Percentiles rank a stretch among this genome's conserved stretches.
phyloP scores from a whole-genome alignment of 2,888 invertebrate genomes.

The Catotricha subobsoleta region DNA sequence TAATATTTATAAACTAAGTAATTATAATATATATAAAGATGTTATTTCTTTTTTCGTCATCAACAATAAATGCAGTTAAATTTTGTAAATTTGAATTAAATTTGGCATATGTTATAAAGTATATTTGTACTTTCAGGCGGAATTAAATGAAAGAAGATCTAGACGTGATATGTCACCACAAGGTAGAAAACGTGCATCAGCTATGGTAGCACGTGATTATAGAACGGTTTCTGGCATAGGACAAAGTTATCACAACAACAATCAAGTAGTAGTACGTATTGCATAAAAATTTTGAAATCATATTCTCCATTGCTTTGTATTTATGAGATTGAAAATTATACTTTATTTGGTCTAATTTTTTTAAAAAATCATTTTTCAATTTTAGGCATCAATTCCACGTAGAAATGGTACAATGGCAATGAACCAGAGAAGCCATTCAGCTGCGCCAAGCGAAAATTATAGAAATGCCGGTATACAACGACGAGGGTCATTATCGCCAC shows the following conservation, averaged over 20 bases:
- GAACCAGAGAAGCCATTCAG: conserved; percentile 66
- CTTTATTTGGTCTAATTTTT: neutral
- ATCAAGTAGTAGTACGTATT: conserved; percentile 19
- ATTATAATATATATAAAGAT: too few species aligned
- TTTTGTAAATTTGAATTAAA: too few species aligned
- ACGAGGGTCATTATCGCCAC: conserved; percentile 32
- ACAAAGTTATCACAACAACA: conserved; percentile 30
- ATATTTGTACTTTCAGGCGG: conserved; percentile 29
- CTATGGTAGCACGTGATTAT: conserved; percentile 43
- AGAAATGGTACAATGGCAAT: conserved; percentile 31
- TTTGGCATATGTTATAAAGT: too few species aligned
- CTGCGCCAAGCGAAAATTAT: conserved; percentile 45
- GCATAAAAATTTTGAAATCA: neutral
- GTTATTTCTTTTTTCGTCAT: too few species aligned
- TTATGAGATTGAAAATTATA: neutral
- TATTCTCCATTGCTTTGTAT: neutral
- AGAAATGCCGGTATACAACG: conserved; percentile 66
- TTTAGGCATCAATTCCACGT: conserved; percentile 28
- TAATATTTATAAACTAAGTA: too few species aligned
- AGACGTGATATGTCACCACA: conserved; percentile 72
- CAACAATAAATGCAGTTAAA: too few species aligned
- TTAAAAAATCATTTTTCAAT: conserved; percentile 27
- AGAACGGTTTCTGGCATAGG: conserved; percentile 32
- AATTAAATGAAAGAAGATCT: conserved; percentile 51
- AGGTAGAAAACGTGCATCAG: conserved; percentile 48